Conservation (phyloP, 2,797 vertebrate species). For the Melanogrammus aeglefinus region DNA sequence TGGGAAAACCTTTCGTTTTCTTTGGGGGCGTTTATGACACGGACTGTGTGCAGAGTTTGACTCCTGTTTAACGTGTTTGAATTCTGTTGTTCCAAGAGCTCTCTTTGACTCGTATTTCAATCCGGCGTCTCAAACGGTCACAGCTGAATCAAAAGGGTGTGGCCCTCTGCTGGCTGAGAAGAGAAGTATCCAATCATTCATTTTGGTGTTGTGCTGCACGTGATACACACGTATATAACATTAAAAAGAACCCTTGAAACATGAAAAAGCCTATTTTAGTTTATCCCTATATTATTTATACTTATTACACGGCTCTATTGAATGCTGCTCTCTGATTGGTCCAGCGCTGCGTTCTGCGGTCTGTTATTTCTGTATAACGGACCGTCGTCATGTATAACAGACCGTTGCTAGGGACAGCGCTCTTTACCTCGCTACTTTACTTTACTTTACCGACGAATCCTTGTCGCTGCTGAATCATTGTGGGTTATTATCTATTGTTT, state of each 20-base stretch:
- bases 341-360: no score
- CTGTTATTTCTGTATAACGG: no score
- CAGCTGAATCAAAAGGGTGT: conserved; percentile 33
- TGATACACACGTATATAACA: neutral
- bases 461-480: no score
- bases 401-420: no score
- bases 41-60: neutral
- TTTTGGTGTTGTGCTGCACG: neutral
- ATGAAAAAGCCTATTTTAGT: neutral
- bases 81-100: neutral
- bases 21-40: neutral
- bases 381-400: no score
- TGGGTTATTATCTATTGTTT: no score
- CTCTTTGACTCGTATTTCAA: neutral
- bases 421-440: no score
- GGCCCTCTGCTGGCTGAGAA: conserved; percentile 65
- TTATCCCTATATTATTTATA: neutral
- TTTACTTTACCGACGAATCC: no score
- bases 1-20: conserved; percentile 7
- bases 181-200: conserved; percentile 33
- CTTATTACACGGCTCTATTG: no score
- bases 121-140: conserved; percentile 20
- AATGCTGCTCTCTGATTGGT: no score
- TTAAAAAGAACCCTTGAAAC: neutral
- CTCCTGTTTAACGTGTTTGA: neutral